Evolutionary conservation across 1,140 invertebrate genomes (phyloP).

Genomic region (Drepana arcuata): DNA sequence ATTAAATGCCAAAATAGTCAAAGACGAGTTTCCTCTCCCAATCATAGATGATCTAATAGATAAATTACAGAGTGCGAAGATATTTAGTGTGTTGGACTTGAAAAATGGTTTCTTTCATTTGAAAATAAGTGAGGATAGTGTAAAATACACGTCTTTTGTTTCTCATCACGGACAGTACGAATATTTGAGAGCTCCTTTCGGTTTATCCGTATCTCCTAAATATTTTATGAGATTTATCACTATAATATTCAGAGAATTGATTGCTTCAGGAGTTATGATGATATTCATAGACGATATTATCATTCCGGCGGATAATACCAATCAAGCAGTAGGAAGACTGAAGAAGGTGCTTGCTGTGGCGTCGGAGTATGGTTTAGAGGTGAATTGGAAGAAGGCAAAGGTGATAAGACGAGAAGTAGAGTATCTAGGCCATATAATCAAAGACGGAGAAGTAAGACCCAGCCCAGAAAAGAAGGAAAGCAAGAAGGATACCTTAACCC

Average conservation of each 20-base stretch:
- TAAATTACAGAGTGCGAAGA: not conserved
- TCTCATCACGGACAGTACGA: not conserved
- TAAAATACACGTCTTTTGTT: not conserved
- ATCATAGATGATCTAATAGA: not conserved
- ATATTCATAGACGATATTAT: not conserved
- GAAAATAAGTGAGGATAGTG: not conserved
- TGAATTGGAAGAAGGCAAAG: too few relatives aligned
- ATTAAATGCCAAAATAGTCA: conserved; percentile 9
- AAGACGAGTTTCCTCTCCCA: not conserved
- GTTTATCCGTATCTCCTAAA: not conserved
- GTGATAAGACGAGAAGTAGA: too few relatives aligned
- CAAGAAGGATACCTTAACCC: too few relatives aligned
- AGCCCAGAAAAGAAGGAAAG: too few relatives aligned
- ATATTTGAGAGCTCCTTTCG: not conserved
- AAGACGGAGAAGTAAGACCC: too few relatives aligned
- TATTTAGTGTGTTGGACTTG: not conserved
- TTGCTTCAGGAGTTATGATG: not conserved
- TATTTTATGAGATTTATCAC: not conserved
- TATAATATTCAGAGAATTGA: not conserved
- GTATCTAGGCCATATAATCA: too few relatives aligned
- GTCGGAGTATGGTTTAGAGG: too few relatives aligned
- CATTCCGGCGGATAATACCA: not conserved
- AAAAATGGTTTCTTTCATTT: conserved; percentile 1
- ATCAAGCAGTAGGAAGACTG: not conserved
- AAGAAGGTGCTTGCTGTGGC: too few relatives aligned